Evolutionary conservation across 2,888 invertebrate genomes (phyloP), one percentile per base, ranked within the genome.

Genomic region (Cataglyphis rosenhaueri): DNA sequence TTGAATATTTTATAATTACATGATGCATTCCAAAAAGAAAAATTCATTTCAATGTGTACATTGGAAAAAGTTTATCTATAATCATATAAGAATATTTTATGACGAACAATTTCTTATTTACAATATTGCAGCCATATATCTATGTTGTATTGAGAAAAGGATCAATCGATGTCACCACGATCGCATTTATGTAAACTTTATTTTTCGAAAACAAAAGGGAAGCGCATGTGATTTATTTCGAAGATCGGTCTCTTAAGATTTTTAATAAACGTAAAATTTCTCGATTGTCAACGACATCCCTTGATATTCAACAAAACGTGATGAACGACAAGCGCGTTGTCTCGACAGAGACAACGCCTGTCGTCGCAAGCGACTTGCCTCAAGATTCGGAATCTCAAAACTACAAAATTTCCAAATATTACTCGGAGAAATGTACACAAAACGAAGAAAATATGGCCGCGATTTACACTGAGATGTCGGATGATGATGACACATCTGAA

Each of bases 401-500:
- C 6, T 35, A 35, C 9, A 12, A 59, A 35, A 44, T 73, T 35
- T 8, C 8, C 3, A 74, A 59, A 74, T 74, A 21, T 59, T 38
- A 76, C n/a, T 25, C 32, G 21, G 44, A 73, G 5, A 73, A 73
- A 21, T 15, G 32, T 9, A 12, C 21, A 15, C 38, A 2, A 18
- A 41, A 57, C 18, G 74, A 44, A 35, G 41, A 12, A 15, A 41
- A 21, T 21, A 21, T 44, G 12, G 12, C 32, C 12, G 12, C 18
- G 21, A 78, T 41, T 71, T 66, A 12, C 29, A 29, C 25, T 6
- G 41, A 57, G 4, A 32, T 21, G 1, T 79, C 74, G 12, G 75
- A 79, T 1, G 78, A 74, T 12, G 78, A 79, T 3, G 41, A 76
- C 10, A 21, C 21, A 15, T 70, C 55, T n/a, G 73, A 76, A 6